Conservation (phyloP, 1,140 invertebrate genomes). For the Drosophila subpulchrella region DNA sequence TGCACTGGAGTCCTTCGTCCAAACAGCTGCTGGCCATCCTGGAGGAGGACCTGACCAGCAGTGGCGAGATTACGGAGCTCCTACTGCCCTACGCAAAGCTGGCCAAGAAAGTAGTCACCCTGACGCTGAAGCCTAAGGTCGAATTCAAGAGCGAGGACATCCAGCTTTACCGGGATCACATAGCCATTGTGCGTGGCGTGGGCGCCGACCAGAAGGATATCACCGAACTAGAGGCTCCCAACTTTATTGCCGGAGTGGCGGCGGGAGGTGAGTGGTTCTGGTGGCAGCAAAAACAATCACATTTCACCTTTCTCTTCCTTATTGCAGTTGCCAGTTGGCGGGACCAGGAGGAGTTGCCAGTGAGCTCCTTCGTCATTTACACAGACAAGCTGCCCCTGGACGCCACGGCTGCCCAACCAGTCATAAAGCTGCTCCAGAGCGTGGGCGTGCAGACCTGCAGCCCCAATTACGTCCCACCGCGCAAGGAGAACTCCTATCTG, state of each 20-base stretch:
- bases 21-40: slow-evolving; percentile 58
- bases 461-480: slow-evolving; percentile 57
- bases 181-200: slow-evolving; percentile 61
- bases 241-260: slow-evolving; percentile 74
- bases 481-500: slow-evolving; percentile 68
- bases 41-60: slow-evolving; percentile 68
- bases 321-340: slow-evolving; percentile 73
- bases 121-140: slow-evolving; percentile 73
- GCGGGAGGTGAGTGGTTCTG: slow-evolving; percentile 63
- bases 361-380: slow-evolving; percentile 66
- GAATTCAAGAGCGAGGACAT: slow-evolving; percentile 79
- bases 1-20: slow-evolving; percentile 54
- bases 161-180: slow-evolving; percentile 50
- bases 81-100: slow-evolving; percentile 58
- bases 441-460: slow-evolving; percentile 49
- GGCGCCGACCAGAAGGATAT: slow-evolving; percentile 43
- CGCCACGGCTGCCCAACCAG: slow-evolving; percentile 61
- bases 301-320: not conserved
- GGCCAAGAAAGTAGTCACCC: slow-evolving; percentile 68
- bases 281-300: too few relatives aligned
- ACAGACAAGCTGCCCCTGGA: slow-evolving; percentile 73
- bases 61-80: slow-evolving; percentile 69
- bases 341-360: slow-evolving; percentile 44
- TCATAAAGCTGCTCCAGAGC: slow-evolving; percentile 62
- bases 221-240: slow-evolving; percentile 68